Percentiles rank a stretch among this genome's conserved stretches.
Evolutionary conservation across 2,888 invertebrate genomes (phyloP).

Genomic region (Rhaphigaster nebulosa): DNA sequence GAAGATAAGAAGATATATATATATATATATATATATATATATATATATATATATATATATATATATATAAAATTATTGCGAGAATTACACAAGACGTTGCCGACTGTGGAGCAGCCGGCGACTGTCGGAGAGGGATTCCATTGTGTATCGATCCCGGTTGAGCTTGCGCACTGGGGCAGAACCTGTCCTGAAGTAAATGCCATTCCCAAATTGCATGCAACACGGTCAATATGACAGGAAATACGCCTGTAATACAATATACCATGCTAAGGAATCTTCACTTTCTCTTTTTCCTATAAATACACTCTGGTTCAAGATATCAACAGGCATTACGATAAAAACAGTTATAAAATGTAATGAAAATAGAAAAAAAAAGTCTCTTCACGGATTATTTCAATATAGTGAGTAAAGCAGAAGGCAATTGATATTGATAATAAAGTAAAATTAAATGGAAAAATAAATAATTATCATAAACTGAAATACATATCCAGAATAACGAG

Average conservation of each 20-base stretch:
- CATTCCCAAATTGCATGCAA: conserved; percentile 35
- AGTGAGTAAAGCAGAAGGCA: too few relatives aligned
- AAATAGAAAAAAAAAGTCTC: too few relatives aligned
- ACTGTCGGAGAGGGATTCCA: conserved; percentile 33
- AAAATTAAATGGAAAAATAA: too few relatives aligned
- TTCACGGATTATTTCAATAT: too few relatives aligned
- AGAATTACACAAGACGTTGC: not conserved
- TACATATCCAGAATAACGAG: too few relatives aligned
- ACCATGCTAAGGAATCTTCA: not conserved
- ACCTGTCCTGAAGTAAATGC: conserved; percentile 1
- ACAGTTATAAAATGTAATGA: too few relatives aligned
- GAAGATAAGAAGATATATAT: too few relatives aligned
- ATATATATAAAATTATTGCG: not conserved
- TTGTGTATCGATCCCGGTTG: not conserved
- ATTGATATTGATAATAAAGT: too few relatives aligned
- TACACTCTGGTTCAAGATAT: not conserved
- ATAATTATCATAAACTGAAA: too few relatives aligned
- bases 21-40: not conserved
- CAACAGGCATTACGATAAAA: too few relatives aligned
- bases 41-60: not conserved
- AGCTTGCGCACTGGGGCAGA: conserved; percentile 1
- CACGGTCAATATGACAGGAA: conserved; percentile 19
- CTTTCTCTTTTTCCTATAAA: not conserved
- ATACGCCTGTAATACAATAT: not conserved
- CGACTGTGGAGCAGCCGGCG: not conserved